These are phyloP conservation scores for Eudemis profundana DNA, from an alignment of 2,888 invertebrate species.

Conservation along the genomic window DNA sequence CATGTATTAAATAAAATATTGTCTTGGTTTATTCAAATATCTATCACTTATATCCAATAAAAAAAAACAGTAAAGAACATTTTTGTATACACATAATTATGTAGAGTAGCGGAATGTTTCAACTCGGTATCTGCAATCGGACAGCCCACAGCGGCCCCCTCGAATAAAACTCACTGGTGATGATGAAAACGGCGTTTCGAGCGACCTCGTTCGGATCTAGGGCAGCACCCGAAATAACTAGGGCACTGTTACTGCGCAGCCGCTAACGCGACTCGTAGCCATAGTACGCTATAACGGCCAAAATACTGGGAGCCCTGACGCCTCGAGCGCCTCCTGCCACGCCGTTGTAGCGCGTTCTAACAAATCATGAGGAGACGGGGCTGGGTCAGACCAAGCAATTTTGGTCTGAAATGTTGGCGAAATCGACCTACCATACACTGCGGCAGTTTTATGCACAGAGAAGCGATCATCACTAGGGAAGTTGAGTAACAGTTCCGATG, in stretches of 20 bases:
- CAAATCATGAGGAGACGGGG: conserved; percentile 37
- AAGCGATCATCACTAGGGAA: too few relatives aligned
- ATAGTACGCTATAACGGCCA: conserved; percentile 58
- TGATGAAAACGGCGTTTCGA: conserved; percentile 78
- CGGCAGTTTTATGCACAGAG: conserved; percentile 58
- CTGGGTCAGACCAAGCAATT: conserved; percentile 51
- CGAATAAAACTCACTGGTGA: conserved; percentile 73
- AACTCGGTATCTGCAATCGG: conserved; percentile 65
- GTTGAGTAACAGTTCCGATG: too few relatives aligned
- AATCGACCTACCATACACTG: conserved; percentile 66
- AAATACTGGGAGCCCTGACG: conserved; percentile 51
- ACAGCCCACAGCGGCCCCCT: conserved; percentile 77
- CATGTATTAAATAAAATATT: too few relatives aligned
- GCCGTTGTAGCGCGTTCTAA: neutral
- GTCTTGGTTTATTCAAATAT: too few relatives aligned
- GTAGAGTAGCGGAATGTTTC: conserved; percentile 59
- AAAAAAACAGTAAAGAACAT: neutral
- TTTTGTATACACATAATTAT: conserved; percentile 3
- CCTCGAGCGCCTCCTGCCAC: neutral
- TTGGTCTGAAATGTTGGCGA: conserved; percentile 60
- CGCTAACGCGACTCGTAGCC: conserved; percentile 72
- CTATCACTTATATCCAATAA: too few relatives aligned
- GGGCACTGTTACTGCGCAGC: conserved; percentile 80
- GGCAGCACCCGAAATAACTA: conserved; percentile 83
- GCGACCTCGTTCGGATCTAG: conserved; percentile 79